Evolutionary conservation across 2,888 invertebrate species (phyloP), one percentile per base, ranked within the genome.

Genomic region (Dusona sp.): DNA sequence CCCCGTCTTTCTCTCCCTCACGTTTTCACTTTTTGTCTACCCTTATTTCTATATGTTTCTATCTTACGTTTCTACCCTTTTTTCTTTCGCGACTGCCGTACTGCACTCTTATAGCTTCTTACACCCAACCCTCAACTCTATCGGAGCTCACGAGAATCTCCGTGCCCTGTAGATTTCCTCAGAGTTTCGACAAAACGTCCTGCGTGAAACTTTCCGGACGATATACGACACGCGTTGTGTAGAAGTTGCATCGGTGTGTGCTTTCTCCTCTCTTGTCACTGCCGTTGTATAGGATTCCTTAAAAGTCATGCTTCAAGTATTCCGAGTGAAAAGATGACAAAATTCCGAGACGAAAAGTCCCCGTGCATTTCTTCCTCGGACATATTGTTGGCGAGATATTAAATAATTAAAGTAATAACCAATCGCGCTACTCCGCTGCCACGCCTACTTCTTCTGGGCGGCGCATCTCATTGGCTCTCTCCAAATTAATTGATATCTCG

Each of bases 121-220:
- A 72, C 51, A 64, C n/a, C 29, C 48, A 77, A 61, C 22, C n/a
- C 57, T 25, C 38, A 29, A 75, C 57, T 65, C 45, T 77, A 61
- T 42, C 29, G 36, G 45, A 78, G 42, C 51, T 80, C 51, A 65
- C 78, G 48, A 29, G 61, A 78, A 73, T 51, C 61, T 29, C 36
- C n/a, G 29, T 45, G 36, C 42, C 45, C 57, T n/a, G n/a, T 72
- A 72, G 67, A 51, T 80, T 68, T 78, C 6, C 64, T 33, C 79
- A 25, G 82, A 82, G 48, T 57, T 81, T 51, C 61, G 48, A 78
- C 38, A 73, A 77, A 82, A 61, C 22, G 36, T 25, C 67, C 48
- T 65, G 42, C 72, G 73, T 51, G 64, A 85, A 85, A 82, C 77
- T 85, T 82, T 82, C 64, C 54, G 16, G 61, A 67, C 67, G 73